phyloP scores from a whole-genome alignment of 2,888 invertebrate species.

The Byasa hedistus region DNA sequence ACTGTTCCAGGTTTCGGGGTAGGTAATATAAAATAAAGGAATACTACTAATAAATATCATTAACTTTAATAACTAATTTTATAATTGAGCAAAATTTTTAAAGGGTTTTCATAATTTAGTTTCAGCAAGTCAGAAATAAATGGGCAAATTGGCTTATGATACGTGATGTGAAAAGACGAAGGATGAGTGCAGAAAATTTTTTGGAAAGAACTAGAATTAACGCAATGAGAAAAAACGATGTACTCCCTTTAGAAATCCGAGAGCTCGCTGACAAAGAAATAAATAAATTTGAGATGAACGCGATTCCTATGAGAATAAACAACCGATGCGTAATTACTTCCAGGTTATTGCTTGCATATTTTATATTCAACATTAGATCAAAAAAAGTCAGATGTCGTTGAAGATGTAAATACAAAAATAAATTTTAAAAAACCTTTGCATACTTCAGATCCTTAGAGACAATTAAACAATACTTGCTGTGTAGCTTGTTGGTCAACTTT shows the following conservation, averaged over 20 bases:
- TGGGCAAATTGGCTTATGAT: constrained; percentile 92
- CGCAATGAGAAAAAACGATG: constrained; percentile 89
- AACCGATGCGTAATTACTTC: constrained; percentile 94
- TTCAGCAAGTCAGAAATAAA: constrained; percentile 86
- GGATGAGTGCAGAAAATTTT: constrained; percentile 86
- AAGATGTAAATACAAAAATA: no score
- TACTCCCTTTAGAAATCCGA: constrained; percentile 90
- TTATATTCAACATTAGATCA: no score
- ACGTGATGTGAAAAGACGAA: constrained; percentile 91
- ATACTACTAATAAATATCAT: not conserved
- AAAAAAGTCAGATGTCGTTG: no score
- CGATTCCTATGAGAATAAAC: constrained; percentile 82
- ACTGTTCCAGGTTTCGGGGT: constrained; percentile 61
- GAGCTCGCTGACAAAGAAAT: constrained; percentile 89
- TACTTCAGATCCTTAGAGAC: no score
- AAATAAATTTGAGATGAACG: constrained; percentile 87
- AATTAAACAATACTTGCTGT: no score
- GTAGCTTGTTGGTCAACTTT: no score
- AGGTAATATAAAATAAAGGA: constrained; percentile 32
- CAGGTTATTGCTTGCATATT: constrained; percentile 47
- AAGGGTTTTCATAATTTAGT: constrained; percentile 60
- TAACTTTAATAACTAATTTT: not conserved
- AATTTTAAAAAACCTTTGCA: no score
- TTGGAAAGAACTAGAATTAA: constrained; percentile 89
- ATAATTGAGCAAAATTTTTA: not conserved